These are phyloP conservation scores for Gadopsis marmoratus DNA, from an alignment of 2,797 vertebrate species.

Conservation along the genomic window DNA sequence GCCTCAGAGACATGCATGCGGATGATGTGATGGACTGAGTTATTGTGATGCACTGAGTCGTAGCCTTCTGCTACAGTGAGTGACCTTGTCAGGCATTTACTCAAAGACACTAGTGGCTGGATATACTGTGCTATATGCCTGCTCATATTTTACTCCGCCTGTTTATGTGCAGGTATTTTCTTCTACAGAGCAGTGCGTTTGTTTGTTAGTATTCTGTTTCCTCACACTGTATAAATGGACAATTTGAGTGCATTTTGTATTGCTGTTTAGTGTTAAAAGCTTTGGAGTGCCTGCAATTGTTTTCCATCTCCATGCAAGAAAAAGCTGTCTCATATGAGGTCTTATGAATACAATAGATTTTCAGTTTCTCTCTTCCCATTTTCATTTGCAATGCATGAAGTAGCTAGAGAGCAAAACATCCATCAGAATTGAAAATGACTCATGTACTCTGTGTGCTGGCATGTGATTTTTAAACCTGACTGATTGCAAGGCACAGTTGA, in stretches of 20 bases:
- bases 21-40: slow-evolving; percentile 56
- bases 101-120: slow-evolving; percentile 13
- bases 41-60: slow-evolving; percentile 57
- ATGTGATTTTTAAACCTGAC: slow-evolving; percentile 35
- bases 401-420: slow-evolving; percentile 30
- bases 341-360: slow-evolving; percentile 36
- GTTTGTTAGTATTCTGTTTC: slow-evolving; percentile 24
- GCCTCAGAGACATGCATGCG: slow-evolving; percentile 60
- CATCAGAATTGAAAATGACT: slow-evolving; percentile 43
- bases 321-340: slow-evolving; percentile 30
- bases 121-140: slow-evolving; percentile 16
- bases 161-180: slow-evolving; percentile 20
- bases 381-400: slow-evolving; percentile 49
- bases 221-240: slow-evolving; percentile 6
- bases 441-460: not conserved
- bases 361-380: slow-evolving; percentile 24
- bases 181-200: not conserved
- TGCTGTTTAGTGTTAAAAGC: slow-evolving; percentile 13
- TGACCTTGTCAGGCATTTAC: slow-evolving; percentile 53
- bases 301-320: slow-evolving; percentile 41
- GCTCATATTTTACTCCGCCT: slow-evolving; percentile 37
- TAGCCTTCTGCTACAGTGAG: slow-evolving; percentile 37
- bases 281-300: slow-evolving; percentile 18
- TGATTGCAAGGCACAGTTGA: slow-evolving; percentile 15
- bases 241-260: slow-evolving; percentile 4